These are phyloP conservation scores for Abrostola tripartita DNA, from an alignment of 2,888 invertebrate genomes.

Conservation along the genomic window DNA sequence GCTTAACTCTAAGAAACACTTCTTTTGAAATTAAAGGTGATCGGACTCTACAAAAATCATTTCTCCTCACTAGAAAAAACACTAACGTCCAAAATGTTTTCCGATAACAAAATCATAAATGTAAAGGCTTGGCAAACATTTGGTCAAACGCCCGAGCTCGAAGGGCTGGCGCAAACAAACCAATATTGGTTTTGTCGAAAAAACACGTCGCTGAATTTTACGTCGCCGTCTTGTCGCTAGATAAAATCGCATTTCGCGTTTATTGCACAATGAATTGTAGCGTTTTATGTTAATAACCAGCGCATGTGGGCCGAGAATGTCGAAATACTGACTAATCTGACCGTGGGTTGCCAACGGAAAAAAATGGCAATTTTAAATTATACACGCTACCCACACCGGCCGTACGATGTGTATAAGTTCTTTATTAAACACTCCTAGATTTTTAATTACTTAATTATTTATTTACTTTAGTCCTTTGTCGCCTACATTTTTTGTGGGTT, in stretches of 20 bases:
- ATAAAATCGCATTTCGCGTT: conserved; percentile 85
- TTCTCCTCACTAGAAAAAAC: background rate
- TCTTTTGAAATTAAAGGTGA: no score
- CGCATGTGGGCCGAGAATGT: conserved; percentile 82
- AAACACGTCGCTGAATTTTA: conserved; percentile 66
- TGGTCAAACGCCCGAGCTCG: conserved; percentile 37
- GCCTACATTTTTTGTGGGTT: conserved; percentile 66
- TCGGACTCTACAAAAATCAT: background rate
- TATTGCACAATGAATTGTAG: conserved; percentile 86
- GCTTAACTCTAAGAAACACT: no score
- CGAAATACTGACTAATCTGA: conserved; percentile 87
- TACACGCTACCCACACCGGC: conserved; percentile 83
- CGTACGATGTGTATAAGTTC: conserved; percentile 69
- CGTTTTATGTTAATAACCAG: conserved; percentile 85
- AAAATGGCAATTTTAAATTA: conserved; percentile 88
- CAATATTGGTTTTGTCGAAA: conserved; percentile 62
- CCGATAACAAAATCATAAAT: conserved; percentile 44
- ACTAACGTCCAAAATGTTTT: conserved; percentile 34
- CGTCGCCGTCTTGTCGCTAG: conserved; percentile 75
- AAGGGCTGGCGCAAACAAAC: conserved; percentile 53
- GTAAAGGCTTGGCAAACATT: conserved; percentile 50
- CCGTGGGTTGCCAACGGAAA: conserved; percentile 83
- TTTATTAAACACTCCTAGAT: conserved; percentile 78
- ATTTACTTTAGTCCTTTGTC: conserved; percentile 65
- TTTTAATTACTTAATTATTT: conserved; percentile 85